phyloP scores from a whole-genome alignment of 2,113 vertebrate genomes.

The Pogonocichla stellata region DNA sequence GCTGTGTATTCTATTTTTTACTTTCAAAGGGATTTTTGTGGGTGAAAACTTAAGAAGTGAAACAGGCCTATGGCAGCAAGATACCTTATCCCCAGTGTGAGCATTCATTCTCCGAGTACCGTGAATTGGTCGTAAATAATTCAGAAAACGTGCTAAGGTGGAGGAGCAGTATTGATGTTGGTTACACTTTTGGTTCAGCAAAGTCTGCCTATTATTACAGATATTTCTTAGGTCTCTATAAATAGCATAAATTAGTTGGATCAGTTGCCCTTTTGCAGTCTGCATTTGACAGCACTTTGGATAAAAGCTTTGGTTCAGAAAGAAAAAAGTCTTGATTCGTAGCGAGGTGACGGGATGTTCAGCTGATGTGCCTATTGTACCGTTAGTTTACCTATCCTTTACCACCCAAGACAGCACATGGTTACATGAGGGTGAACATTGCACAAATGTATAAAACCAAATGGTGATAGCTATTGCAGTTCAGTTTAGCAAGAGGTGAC shows the following conservation, averaged over 20 bases:
- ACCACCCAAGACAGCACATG: neutral
- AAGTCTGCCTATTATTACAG: neutral
- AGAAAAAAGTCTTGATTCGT: neutral
- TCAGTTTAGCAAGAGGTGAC: neutral
- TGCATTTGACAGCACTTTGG: neutral
- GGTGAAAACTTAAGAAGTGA: neutral
- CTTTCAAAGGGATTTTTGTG: neutral
- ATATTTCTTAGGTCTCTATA: neutral
- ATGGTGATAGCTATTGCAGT: neutral
- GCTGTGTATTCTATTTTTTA: neutral
- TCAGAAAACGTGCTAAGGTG: neutral
- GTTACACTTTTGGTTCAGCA: neutral
- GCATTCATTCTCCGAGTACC: neutral
- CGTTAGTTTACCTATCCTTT: neutral
- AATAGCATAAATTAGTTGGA: neutral
- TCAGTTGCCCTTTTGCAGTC: neutral
- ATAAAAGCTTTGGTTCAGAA: neutral
- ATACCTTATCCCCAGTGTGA: neutral
- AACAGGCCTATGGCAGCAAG: neutral
- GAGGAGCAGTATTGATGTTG: neutral
- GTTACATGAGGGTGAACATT: neutral
- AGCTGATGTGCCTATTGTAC: neutral
- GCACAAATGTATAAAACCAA: neutral
- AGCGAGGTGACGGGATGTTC: neutral
- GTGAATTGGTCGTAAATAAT: neutral